Conservation (phyloP, 1,140 invertebrate species). For the Micrasema minimum region DNA sequence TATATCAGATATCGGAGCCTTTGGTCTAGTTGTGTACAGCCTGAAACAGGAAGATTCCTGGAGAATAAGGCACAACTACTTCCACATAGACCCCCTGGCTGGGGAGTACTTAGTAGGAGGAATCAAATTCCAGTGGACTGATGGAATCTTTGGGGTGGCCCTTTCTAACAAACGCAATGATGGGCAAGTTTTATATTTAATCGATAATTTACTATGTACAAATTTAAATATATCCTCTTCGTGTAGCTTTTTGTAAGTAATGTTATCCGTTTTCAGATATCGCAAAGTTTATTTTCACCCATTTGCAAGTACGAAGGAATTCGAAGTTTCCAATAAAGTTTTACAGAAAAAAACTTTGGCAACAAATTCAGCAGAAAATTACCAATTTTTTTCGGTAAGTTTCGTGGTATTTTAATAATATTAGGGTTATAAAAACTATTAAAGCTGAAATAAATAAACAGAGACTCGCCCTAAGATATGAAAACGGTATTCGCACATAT, state of each 20-base stretch:
- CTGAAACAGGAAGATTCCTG: conserved; percentile 78
- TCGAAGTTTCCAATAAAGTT: conserved; percentile 75
- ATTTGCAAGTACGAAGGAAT: conserved; percentile 78
- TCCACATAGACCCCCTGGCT: conserved; percentile 81
- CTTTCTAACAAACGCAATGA: conserved; percentile 68
- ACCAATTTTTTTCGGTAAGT: conserved; percentile 66
- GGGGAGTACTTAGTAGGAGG: conserved; percentile 78
- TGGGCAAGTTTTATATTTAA: conserved; percentile 57
- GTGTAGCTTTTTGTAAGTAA: not conserved
- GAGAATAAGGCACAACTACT: conserved; percentile 81
- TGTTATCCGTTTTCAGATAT: conserved; percentile 60
- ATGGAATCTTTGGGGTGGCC: conserved; percentile 61
- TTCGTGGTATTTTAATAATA: too few species aligned
- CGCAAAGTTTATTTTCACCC: conserved; percentile 80
- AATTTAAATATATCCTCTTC: not conserved
- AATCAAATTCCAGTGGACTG: conserved; percentile 79
- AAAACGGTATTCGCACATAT: too few species aligned
- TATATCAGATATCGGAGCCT: conserved; percentile 77
- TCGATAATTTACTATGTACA: not conserved
- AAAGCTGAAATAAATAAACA: too few species aligned
- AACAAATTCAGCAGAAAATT: conserved; percentile 69
- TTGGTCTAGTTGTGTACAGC: conserved; percentile 80
- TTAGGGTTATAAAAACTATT: too few species aligned
- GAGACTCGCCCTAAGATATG: too few species aligned
- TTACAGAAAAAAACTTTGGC: conserved; percentile 74